A percentile compares a stretch with the other conserved stretches of the same genome.
These are phyloP conservation scores for Myiothlypis chrysogaster DNA, from an alignment of 2,797 vertebrate genomes.

Conservation along the genomic window DNA sequence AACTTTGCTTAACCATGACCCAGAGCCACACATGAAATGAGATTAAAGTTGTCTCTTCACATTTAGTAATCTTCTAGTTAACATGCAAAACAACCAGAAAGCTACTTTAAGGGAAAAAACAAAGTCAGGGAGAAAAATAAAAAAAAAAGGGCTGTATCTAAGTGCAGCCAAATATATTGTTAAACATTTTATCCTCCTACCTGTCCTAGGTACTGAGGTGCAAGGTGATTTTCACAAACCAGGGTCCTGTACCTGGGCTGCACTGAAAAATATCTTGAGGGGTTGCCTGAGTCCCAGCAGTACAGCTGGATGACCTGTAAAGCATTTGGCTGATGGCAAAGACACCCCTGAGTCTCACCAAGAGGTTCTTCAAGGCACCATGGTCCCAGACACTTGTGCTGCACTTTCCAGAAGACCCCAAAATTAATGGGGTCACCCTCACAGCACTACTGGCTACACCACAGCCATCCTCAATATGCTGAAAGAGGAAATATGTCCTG, in stretches of 20 bases:
- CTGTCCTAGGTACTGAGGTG: neutral
- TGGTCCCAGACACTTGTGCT: neutral
- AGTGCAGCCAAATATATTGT: neutral
- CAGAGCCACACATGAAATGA: neutral
- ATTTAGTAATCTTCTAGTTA: constrained; percentile 41
- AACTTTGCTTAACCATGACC: constrained; percentile 11
- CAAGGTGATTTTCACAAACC: neutral
- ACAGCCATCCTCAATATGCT: neutral
- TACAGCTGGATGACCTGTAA: neutral
- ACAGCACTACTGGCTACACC: neutral
- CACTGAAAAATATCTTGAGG: neutral
- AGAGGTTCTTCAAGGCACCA: neutral
- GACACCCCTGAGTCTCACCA: neutral
- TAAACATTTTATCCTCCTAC: neutral
- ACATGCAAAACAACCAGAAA: constrained; percentile 13
- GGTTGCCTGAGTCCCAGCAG: neutral
- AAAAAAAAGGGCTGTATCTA: neutral
- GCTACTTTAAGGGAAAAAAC: neutral
- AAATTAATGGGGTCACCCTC: neutral
- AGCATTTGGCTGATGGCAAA: neutral
- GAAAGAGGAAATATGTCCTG: neutral
- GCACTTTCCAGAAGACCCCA: neutral
- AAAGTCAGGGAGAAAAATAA: neutral
- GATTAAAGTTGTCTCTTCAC: constrained; percentile 38
- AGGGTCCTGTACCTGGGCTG: neutral